Evolutionary conservation across 2,888 invertebrate genomes (phyloP).

Genomic region (Chironomus riparius): DNA sequence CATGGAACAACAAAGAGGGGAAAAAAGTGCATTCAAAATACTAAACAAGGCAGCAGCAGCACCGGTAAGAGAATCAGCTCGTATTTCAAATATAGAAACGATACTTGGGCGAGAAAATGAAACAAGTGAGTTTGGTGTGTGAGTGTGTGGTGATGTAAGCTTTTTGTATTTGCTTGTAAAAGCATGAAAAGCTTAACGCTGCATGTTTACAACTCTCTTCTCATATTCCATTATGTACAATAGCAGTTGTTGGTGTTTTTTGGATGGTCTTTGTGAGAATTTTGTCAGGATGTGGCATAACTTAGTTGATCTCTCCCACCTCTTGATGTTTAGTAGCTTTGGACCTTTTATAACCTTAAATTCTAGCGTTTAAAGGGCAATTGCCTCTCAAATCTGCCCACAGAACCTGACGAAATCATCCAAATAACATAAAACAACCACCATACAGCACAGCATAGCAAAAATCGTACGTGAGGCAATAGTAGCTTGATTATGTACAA

Average conservation of each 20-base stretch:
- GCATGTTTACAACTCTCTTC: not conserved
- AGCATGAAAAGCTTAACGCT: not conserved
- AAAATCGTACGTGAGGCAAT: not conserved
- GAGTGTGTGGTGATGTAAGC: not conserved
- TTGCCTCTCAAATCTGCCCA: too few relatives aligned
- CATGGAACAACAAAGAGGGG: too few relatives aligned
- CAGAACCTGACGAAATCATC: too few relatives aligned
- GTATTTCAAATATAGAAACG: not conserved
- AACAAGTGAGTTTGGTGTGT: not conserved
- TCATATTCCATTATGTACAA: not conserved
- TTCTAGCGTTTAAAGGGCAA: too few relatives aligned
- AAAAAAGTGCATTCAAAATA: too few relatives aligned
- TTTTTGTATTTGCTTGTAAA: slow-evolving; percentile 5
- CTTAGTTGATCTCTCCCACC: too few relatives aligned
- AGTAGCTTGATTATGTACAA: not conserved
- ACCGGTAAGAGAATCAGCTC: not conserved
- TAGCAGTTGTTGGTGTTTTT: not conserved
- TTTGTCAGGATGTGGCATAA: too few relatives aligned
- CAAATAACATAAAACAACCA: too few relatives aligned
- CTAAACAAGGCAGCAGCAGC: not conserved
- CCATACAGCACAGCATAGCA: not conserved
- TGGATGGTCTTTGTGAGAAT: too few relatives aligned
- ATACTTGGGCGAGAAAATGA: not conserved
- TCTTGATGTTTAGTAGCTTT: too few relatives aligned
- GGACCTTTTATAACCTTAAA: too few relatives aligned